phyloP scores from a whole-genome alignment of 2,888 invertebrate genomes.

The Conistra vaccinii region DNA sequence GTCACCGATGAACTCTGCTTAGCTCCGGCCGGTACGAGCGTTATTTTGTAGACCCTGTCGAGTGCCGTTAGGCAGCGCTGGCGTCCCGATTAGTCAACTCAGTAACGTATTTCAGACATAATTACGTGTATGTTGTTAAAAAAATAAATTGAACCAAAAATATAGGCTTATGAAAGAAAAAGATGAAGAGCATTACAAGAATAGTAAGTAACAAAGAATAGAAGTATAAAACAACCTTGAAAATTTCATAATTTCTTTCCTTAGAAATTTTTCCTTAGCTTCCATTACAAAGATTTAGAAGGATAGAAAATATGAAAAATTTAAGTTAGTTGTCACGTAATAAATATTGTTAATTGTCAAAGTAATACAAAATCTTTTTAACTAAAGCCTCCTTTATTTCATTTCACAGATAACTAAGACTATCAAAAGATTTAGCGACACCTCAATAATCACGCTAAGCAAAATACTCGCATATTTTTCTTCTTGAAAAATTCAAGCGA shows the following conservation, averaged over 20 bases:
- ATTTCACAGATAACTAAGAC: neutral
- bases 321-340: neutral
- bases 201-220: neutral
- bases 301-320: neutral
- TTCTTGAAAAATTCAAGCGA: constrained; percentile 29
- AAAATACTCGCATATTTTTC: constrained; percentile 41
- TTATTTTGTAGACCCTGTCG: too few relatives aligned
- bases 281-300: neutral
- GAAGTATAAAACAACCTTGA: neutral
- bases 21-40: too few relatives aligned
- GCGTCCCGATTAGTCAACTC: too few relatives aligned
- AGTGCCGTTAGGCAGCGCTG: too few relatives aligned
- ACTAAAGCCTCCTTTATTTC: neutral
- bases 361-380: neutral
- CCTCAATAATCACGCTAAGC: constrained; percentile 4
- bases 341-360: neutral
- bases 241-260: neutral
- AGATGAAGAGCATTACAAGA: neutral
- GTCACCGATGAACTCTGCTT: too few relatives aligned
- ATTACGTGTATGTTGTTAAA: neutral
- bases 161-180: constrained; percentile 17
- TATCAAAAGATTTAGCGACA: constrained; percentile 7
- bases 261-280: too few relatives aligned
- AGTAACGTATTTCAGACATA: too few relatives aligned
- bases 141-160: constrained; percentile 21